phyloP scores from a whole-genome alignment of 2,113 vertebrate species.

The Petrocephalus zakoni region DNA sequence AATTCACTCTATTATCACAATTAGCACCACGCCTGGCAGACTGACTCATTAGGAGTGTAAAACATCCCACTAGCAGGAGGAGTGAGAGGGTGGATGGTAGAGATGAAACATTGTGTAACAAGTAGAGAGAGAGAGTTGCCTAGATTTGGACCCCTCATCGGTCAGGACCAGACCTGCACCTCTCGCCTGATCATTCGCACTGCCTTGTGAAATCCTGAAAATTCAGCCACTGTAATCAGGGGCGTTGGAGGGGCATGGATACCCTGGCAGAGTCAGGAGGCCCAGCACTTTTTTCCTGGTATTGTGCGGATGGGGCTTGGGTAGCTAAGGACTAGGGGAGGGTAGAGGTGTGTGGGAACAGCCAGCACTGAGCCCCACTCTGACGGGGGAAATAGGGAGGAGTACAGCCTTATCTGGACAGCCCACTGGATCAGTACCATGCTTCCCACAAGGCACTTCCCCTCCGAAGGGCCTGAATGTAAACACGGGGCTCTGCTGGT shows the following conservation, averaged over 20 bases:
- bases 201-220: neutral
- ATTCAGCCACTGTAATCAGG: neutral
- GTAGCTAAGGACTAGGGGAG: neutral
- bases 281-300: neutral
- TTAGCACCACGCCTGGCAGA: slow-evolving; percentile 18
- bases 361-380: neutral
- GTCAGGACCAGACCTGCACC: neutral
- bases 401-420: neutral
- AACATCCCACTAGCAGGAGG: slow-evolving; percentile 6
- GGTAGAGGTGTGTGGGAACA: neutral
- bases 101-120: neutral
- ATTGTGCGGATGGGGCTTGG: neutral
- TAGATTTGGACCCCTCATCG: neutral
- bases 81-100: neutral
- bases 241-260: neutral
- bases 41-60: slow-evolving; percentile 25
- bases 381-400: neutral
- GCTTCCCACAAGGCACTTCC: neutral
- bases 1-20: slow-evolving; percentile 24
- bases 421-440: neutral
- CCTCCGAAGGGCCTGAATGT: neutral
- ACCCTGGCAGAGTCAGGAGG: neutral
- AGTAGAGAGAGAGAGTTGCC: neutral
- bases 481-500: neutral
- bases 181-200: neutral